phyloP scores from a whole-genome alignment of 2,113 vertebrate species.

The Odocoileus hemionus region DNA sequence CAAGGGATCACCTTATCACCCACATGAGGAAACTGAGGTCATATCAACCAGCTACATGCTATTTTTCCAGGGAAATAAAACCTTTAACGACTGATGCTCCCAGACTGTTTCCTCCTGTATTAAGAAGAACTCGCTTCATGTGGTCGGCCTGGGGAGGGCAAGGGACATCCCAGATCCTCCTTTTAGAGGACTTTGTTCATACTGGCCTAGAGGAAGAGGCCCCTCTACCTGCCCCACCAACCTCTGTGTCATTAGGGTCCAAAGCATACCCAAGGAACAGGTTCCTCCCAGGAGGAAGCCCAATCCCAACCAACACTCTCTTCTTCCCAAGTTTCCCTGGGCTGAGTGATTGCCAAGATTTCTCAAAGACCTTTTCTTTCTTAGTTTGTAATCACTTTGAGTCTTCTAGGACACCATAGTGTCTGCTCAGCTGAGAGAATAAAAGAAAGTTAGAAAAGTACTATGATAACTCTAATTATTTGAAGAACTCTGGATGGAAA shows the following conservation, averaged over 20 bases:
- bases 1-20: neutral
- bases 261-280: fast-evolving
- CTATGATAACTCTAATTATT: too few relatives aligned
- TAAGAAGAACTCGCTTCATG: fast-evolving
- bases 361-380: neutral
- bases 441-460: neutral
- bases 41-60: neutral
- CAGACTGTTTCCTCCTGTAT: neutral
- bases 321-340: neutral
- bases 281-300: fast-evolving
- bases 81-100: fast-evolving
- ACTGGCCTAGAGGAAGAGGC: fast-evolving
- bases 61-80: neutral
- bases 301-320: fast-evolving
- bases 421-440: neutral
- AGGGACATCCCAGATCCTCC: neutral
- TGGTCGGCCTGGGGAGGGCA: fast-evolving
- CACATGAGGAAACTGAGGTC: neutral
- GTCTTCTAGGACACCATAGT: fast-evolving
- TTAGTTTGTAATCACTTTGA: neutral
- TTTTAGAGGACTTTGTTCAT: neutral
- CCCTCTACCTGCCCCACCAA: neutral
- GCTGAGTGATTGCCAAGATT: neutral
- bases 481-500: neutral
- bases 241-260: neutral